Percentiles rank a stretch among this genome's conserved stretches.
Conservation (phyloP, 2,113 vertebrate species). For the Chlamydotis undulata region DNA sequence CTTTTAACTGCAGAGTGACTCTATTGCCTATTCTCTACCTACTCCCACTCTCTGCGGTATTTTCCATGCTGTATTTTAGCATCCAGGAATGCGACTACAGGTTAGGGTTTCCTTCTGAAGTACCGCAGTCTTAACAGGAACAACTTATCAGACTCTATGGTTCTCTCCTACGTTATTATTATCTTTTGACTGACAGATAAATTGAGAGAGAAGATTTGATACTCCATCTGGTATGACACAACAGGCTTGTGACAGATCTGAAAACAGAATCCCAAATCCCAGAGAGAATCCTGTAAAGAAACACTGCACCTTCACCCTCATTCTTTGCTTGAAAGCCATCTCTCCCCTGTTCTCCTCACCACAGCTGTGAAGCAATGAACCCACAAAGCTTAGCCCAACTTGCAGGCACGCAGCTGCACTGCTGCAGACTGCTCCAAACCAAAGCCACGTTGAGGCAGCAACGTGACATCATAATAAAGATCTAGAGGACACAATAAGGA, state of each 20-base stretch:
- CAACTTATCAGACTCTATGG: not conserved
- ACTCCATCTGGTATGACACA: not conserved
- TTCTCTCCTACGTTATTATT: not conserved
- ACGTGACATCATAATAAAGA: not conserved
- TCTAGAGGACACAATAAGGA: conserved; percentile 5
- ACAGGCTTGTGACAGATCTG: not conserved
- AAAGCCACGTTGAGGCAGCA: not conserved
- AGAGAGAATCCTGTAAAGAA: not conserved
- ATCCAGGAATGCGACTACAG: not conserved
- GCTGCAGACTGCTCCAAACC: not conserved
- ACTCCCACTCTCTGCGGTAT: not conserved
- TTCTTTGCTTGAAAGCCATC: not conserved
- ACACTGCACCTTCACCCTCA: not conserved
- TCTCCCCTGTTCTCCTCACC: not conserved
- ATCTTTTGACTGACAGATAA: not conserved
- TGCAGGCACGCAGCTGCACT: not conserved
- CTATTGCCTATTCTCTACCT: not conserved
- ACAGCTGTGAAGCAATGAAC: not conserved
- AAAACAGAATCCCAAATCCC: not conserved
- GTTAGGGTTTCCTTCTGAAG: not conserved
- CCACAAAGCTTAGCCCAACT: not conserved
- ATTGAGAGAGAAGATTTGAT: conserved; percentile 6
- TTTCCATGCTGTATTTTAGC: not conserved
- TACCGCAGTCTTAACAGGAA: not conserved
- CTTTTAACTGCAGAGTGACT: not conserved